These are phyloP conservation scores for Tetragonula carbonaria DNA, from an alignment of 2,888 invertebrate species.

Conservation along the genomic window DNA sequence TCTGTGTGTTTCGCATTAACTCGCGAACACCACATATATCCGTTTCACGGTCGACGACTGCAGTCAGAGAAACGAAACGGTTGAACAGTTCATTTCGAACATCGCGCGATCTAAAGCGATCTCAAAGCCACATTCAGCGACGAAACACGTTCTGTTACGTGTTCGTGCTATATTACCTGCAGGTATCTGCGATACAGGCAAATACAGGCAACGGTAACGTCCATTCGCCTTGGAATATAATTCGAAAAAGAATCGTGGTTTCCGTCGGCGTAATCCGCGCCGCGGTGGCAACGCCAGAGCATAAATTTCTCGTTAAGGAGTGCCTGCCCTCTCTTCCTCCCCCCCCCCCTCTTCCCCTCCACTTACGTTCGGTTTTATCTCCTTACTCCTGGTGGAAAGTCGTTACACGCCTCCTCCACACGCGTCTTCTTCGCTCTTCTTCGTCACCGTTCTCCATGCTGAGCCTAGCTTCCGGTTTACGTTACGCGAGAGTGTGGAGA, in stretches of 20 bases:
- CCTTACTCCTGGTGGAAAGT: conserved; percentile 49
- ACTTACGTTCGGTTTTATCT: conserved; percentile 51
- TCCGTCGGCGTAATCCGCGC: conserved; percentile 33
- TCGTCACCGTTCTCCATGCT: neutral
- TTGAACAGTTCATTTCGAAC: conserved; percentile 32
- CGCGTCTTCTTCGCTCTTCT: conserved; percentile 4
- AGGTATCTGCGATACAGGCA: neutral
- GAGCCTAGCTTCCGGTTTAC: conserved; percentile 45
- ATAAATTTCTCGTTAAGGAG: conserved; percentile 67
- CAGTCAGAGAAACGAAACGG: neutral
- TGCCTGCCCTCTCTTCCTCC: conserved; percentile 9
- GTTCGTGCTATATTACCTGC: neutral
- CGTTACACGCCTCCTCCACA: conserved; percentile 49
- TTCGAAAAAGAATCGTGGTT: conserved; percentile 40
- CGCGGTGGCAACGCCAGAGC: conserved; percentile 27
- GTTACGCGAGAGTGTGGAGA: neutral
- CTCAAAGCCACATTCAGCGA: conserved; percentile 28
- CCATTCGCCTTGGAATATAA: conserved; percentile 38
- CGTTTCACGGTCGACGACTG: neutral
- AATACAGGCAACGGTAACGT: conserved; percentile 16
- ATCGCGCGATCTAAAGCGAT: conserved; percentile 19
- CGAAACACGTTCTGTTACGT: conserved; percentile 5
- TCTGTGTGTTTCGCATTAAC: neutral
- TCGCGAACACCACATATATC: neutral
- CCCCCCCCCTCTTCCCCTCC: neutral